A percentile compares a stretch with the other conserved stretches of the same genome.
Evolutionary conservation across 2,888 invertebrate genomes (phyloP).

Genomic region (Dysmachus trigonus): DNA sequence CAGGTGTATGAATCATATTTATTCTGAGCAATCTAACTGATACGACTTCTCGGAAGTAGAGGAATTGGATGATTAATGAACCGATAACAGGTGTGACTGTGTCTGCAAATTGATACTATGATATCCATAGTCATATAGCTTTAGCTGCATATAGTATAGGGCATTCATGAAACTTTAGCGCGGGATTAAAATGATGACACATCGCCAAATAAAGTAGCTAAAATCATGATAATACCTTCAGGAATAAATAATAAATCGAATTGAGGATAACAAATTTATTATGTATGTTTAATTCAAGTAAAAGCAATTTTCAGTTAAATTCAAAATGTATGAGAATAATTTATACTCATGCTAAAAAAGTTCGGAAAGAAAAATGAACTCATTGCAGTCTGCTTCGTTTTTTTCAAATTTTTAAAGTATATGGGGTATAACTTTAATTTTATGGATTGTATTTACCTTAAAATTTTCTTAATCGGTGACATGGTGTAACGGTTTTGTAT

Average conservation of each 20-base stretch:
- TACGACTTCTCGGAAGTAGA: not conserved
- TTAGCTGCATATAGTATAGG: not conserved
- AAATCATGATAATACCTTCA: no score
- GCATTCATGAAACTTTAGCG: not conserved
- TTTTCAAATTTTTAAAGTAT: not conserved
- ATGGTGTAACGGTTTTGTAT: no score
- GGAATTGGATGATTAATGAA: not conserved
- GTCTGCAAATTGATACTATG: not conserved
- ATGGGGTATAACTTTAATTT: no score
- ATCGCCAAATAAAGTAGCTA: no score
- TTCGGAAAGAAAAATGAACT: not conserved
- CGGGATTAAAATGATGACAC: no score
- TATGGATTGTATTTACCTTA: no score
- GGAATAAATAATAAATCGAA: not conserved
- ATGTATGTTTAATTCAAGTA: no score
- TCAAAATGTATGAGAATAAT: no score
- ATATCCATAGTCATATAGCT: not conserved
- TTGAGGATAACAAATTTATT: not conserved
- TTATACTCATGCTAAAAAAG: no score
- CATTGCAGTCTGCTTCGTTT: not conserved
- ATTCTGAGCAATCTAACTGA: not conserved
- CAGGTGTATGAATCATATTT: not conserved
- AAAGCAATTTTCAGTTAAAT: no score
- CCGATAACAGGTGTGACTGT: not conserved
- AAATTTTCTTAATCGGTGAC: no score